Percentiles rank a stretch among this genome's conserved stretches.
Evolutionary conservation across 2,113 vertebrate species (phyloP).

Genomic region (Struthio camelus): DNA sequence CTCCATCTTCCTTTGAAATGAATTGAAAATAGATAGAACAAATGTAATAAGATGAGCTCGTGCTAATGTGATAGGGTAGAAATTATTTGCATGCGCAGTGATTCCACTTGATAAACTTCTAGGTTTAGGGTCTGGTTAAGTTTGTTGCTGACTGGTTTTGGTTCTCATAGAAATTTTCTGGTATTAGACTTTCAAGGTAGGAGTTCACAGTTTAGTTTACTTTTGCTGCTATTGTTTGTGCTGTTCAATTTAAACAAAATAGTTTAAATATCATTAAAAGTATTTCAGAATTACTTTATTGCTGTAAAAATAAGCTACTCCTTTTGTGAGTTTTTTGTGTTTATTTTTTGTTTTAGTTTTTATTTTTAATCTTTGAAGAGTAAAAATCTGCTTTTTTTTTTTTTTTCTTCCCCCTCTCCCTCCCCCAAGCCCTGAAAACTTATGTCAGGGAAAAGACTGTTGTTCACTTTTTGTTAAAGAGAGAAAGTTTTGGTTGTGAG

Average conservation of each 20-base stretch:
- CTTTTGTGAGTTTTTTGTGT: neutral
- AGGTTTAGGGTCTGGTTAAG: neutral
- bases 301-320: neutral
- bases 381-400: neutral
- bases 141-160: neutral
- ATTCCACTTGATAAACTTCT: neutral
- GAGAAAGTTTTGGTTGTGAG: neutral
- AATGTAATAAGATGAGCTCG: neutral
- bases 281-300: neutral
- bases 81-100: neutral
- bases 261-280: too few relatives aligned
- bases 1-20: neutral
- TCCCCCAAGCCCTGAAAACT: neutral
- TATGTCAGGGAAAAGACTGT: neutral
- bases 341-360: neutral
- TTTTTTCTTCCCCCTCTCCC: too few relatives aligned
- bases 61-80: neutral
- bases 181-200: neutral
- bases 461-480: neutral
- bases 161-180: constrained; percentile 27
- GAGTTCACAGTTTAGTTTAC: neutral
- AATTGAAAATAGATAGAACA: neutral
- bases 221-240: neutral
- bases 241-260: constrained; percentile 27
- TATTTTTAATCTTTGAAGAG: neutral